These are phyloP conservation scores for Mizuhopecten yessoensis DNA, from an alignment of 1,140 invertebrate species.

Conservation along the genomic window DNA sequence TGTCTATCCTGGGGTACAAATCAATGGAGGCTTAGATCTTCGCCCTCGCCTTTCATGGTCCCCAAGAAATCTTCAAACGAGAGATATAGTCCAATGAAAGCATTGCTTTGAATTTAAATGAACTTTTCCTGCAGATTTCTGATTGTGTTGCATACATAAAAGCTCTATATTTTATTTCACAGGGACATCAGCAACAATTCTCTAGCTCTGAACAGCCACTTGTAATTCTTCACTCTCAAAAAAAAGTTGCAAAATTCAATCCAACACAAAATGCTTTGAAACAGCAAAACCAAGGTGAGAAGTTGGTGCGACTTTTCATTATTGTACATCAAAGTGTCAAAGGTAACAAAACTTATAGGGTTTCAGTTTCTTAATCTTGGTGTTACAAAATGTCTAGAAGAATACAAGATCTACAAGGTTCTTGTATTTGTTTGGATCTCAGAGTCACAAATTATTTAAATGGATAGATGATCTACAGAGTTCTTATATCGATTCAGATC, in stretches of 20 bases:
- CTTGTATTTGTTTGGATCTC: no score
- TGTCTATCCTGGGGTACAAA: background rate
- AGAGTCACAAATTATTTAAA: no score
- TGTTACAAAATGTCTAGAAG: no score
- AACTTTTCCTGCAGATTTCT: background rate
- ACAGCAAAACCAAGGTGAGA: no score
- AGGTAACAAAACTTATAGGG: no score
- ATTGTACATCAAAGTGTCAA: no score
- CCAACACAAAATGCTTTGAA: background rate
- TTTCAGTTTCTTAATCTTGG: no score
- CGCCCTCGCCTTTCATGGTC: background rate
- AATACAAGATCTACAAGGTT: no score
- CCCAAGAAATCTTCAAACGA: background rate
- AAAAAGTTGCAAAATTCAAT: background rate
- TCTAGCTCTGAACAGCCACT: background rate
- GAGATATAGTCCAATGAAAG: background rate
- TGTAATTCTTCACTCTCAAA: background rate
- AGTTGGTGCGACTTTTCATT: no score
- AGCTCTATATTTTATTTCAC: background rate
- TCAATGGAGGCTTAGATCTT: background rate
- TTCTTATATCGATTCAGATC: no score
- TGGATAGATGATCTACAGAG: no score
- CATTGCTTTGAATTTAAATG: slow-evolving; percentile 33
- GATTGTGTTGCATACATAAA: background rate
- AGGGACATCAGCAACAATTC: background rate